Conservation (phyloP, 2,888 invertebrate species). For the Nomada fucata region DNA sequence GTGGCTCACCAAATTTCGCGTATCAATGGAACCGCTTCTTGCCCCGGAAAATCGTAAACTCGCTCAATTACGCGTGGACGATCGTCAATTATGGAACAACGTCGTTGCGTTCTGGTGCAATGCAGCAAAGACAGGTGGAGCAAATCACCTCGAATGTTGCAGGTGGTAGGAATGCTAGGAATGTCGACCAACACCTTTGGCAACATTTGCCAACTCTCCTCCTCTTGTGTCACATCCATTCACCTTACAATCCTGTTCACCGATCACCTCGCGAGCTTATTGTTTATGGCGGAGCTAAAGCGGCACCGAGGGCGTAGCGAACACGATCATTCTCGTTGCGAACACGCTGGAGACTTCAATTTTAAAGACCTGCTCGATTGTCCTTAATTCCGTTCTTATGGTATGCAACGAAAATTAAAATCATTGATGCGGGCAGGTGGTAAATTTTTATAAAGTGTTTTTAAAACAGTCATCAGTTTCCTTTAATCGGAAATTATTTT, state of each 20-base stretch:
- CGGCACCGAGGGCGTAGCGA: conserved; percentile 5
- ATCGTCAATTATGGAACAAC: conserved; percentile 52
- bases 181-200: conserved; percentile 68
- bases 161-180: conserved; percentile 66
- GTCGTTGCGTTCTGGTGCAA: conserved; percentile 59
- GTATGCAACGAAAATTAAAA: too few relatives aligned
- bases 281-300: conserved; percentile 47
- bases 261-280: conserved; percentile 53
- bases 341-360: not conserved
- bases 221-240: conserved; percentile 61
- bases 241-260: conserved; percentile 46
- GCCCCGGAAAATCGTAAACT: conserved; percentile 1
- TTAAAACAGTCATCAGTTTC: too few relatives aligned
- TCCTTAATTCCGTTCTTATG: not conserved
- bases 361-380: not conserved
- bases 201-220: conserved; percentile 63
- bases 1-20: not conserved
- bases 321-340: not conserved
- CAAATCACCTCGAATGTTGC: conserved; percentile 60
- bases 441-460: too few relatives aligned
- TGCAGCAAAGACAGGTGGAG: conserved; percentile 69
- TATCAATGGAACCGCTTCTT: not conserved
- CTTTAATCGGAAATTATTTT: too few relatives aligned
- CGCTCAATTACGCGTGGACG: not conserved
- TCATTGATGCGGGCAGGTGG: too few relatives aligned